Conservation (phyloP, 1,140 invertebrate species). For the Medauroidea extradentata region DNA sequence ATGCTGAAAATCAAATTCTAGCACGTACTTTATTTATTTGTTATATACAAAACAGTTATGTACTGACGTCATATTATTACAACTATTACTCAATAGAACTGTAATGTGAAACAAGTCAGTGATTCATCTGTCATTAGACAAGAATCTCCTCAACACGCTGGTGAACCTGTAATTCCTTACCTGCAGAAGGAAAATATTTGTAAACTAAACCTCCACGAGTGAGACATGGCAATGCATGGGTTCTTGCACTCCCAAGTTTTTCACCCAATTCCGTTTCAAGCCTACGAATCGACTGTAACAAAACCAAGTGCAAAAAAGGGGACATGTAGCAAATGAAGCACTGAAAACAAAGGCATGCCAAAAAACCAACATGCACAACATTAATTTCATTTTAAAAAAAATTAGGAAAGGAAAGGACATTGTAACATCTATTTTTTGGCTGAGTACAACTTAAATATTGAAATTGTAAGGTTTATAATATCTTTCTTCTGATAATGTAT, state of each 20-base stretch:
- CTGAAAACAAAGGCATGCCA: conserved; percentile 25
- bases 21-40: too few species aligned
- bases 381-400: conserved; percentile 9
- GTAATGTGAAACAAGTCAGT: too few species aligned
- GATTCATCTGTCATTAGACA: too few species aligned
- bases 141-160: too few species aligned
- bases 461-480: too few species aligned
- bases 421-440: neutral
- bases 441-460: neutral
- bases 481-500: too few species aligned
- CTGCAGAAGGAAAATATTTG: conserved; percentile 74
- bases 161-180: conserved; percentile 49
- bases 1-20: too few species aligned
- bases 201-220: conserved; percentile 67
- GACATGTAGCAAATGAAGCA: conserved; percentile 16
- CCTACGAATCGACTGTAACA: conserved; percentile 41
- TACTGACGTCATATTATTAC: too few species aligned
- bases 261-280: conserved; percentile 63
- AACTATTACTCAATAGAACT: too few species aligned
- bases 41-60: too few species aligned
- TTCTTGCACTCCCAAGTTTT: conserved; percentile 60
- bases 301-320: conserved; percentile 22
- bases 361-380: conserved; percentile 10
- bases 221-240: conserved; percentile 65
- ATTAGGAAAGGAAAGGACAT: neutral